Base-by-base conservation (phyloP, 2,888 invertebrate genomes). In the Nesidiocoris tenuis region DNA sequence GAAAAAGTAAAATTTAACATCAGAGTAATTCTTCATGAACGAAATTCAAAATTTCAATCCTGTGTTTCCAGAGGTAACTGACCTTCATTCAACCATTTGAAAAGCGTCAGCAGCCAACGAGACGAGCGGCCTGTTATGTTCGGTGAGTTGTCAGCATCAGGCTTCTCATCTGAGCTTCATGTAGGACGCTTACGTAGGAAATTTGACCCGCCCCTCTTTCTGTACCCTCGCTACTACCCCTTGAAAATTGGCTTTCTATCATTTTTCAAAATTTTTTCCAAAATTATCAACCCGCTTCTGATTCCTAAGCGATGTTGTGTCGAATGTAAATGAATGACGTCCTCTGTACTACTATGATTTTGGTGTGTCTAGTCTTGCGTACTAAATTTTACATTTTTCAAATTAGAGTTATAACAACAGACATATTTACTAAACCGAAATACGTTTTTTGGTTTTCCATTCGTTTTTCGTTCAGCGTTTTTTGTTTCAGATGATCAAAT, bases 61-160 rank as follows among this genome's bases (percentile, higher is more conserved):
- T 72, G 39, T 72, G 72, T 72, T 72, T 72, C 72, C 72, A 72
- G 72, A 72, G 72, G 72, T 61, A 72, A 72, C 63, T 72, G 72
- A 72, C 19, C 72, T n/a, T 63, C 72, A 72, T 57, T 70, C 59
- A 70, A 70, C 67, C 67, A 67, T 67, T 70, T 67, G 18, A 9
- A 56, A 59, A 57, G 18, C 57, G 25, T 39, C 61, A 18, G 70
- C 25, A 61, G 54, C 72, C 19, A 22, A 72, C 61, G 72, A 72
- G 72, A 72, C 54, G 61, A 54, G 72, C 61, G 61, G n/a, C 72
- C 19, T 55, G 23, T 61, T 61, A 72, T 72, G 72, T 72, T 72
- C 61, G 72, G 72, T 72, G 72, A 72, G 72, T 72, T 61, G 39
- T 39, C 12, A 39, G 39, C 39, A n/a, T 17, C 57, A 25, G 70